These are phyloP conservation scores for Nasonovia ribisnigri DNA, from an alignment of 2,888 invertebrate species.

Conservation along the genomic window DNA sequence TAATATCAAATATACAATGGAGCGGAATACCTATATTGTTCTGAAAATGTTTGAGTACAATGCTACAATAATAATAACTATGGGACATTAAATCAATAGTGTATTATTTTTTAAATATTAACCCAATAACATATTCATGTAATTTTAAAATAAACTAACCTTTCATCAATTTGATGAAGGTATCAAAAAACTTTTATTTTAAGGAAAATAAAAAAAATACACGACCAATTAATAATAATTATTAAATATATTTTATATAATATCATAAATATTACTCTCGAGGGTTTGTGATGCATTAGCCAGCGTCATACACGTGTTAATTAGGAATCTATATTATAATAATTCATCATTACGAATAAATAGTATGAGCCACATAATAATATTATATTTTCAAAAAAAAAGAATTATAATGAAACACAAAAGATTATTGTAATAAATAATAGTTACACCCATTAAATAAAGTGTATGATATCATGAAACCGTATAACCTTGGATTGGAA, in stretches of 20 bases:
- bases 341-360: background rate
- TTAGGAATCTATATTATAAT: background rate
- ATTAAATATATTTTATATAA: background rate
- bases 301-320: background rate
- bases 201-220: background rate
- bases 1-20: background rate
- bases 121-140: background rate
- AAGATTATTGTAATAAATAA: background rate
- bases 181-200: background rate
- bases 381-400: background rate
- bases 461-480: background rate
- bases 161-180: background rate
- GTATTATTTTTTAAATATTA: background rate
- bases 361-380: background rate
- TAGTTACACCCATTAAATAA: background rate
- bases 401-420: background rate
- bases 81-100: background rate
- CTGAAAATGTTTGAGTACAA: background rate
- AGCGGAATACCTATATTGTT: background rate
- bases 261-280: background rate
- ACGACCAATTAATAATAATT: background rate
- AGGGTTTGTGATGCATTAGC: background rate
- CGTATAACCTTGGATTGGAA: background rate
- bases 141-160: background rate
- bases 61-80: background rate